Percentiles rank a stretch among this genome's conserved stretches.
phyloP scores from a whole-genome alignment of 2,888 invertebrate genomes.

The Eretmocerus hayati region DNA sequence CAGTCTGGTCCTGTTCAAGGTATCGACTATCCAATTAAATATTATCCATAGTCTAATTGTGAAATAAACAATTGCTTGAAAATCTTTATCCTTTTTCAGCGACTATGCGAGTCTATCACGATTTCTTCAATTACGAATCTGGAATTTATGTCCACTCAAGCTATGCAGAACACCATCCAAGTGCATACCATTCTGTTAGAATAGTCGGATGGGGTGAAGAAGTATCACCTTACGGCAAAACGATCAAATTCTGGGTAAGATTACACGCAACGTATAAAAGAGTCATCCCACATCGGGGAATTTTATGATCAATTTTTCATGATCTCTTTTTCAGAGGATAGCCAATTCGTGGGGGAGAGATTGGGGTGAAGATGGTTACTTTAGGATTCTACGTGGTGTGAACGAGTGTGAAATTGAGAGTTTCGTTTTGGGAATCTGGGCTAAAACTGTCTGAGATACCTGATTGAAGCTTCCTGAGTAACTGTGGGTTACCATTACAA shows the following conservation, averaged over 20 bases:
- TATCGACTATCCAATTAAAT: constrained; percentile 36
- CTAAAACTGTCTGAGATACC: constrained; percentile 46
- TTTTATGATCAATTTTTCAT: neutral
- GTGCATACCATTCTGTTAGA: constrained; percentile 83
- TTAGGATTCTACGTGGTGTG: constrained; percentile 74
- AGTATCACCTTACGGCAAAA: constrained; percentile 47
- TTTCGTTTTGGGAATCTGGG: constrained; percentile 78
- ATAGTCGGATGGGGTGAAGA: constrained; percentile 90
- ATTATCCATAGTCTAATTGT: neutral
- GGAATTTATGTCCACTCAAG: constrained; percentile 73
- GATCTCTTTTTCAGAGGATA: constrained; percentile 61
- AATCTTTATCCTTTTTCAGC: constrained; percentile 52
- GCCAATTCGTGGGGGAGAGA: constrained; percentile 89
- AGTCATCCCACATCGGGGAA: neutral
- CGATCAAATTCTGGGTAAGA: constrained; percentile 79
- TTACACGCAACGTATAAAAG: too few relatives aligned
- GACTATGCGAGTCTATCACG: constrained; percentile 81
- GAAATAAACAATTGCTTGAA: too few relatives aligned
- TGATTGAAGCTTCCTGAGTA: constrained; percentile 14
- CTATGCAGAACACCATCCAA: constrained; percentile 47
- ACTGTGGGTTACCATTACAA: too few relatives aligned
- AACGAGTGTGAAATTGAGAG: constrained; percentile 89
- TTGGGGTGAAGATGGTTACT: constrained; percentile 91
- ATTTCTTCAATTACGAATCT: constrained; percentile 83
- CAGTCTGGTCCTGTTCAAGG: constrained; percentile 90